These are phyloP conservation scores for Boleophthalmus pectinirostris DNA, from an alignment of 2,113 vertebrate species.

Conservation along the genomic window DNA sequence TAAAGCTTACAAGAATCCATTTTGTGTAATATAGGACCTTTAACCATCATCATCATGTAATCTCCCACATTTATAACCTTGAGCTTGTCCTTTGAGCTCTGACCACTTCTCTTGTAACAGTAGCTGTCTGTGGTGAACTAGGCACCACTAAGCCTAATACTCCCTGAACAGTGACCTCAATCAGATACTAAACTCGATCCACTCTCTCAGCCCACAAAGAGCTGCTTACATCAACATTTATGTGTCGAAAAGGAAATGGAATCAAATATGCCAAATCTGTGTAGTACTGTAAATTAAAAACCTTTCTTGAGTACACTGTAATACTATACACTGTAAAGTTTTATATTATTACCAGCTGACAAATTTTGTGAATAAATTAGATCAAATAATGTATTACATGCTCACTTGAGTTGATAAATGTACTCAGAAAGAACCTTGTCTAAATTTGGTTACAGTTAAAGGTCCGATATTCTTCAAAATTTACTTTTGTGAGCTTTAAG, in stretches of 20 bases:
- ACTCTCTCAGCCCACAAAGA: conserved; percentile 46
- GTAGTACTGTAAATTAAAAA: no score
- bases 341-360: no score
- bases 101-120: conserved; percentile 56
- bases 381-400: neutral
- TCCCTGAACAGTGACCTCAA: conserved; percentile 52
- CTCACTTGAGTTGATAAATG: neutral
- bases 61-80: conserved; percentile 45
- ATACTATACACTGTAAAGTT: no score
- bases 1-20: no score
- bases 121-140: conserved; percentile 57
- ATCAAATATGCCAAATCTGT: neutral
- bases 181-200: conserved; percentile 64
- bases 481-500: no score
- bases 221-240: conserved; percentile 19
- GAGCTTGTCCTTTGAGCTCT: conserved; percentile 47
- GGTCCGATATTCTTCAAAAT: no score
- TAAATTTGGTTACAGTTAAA: neutral
- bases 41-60: neutral
- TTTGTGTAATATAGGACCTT: no score
- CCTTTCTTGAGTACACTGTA: no score
- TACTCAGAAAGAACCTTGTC: neutral
- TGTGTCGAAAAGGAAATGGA: neutral
- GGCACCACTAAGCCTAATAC: conserved; percentile 36
- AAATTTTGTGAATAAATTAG: no score